A percentile compares a stretch with the other conserved stretches of the same genome.
Conservation (phyloP, 1,140 invertebrate species). For the Hycleus cichorii region DNA sequence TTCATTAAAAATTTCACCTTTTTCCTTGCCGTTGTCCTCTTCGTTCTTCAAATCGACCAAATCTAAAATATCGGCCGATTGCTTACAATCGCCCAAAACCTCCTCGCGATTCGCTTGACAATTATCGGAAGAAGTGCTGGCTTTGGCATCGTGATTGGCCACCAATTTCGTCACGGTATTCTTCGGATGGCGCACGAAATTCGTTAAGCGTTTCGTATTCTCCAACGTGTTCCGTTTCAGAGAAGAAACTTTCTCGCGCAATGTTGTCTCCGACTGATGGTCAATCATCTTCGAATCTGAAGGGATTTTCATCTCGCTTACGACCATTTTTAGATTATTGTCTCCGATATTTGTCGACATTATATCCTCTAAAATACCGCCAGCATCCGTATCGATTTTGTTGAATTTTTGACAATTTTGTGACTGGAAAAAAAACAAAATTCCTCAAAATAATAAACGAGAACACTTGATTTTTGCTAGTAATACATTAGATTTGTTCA, state of each 20-base stretch:
- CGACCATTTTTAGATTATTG: too few relatives aligned
- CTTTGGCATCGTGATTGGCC: background rate
- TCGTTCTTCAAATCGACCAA: slow-evolving; percentile 2
- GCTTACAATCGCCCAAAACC: too few relatives aligned
- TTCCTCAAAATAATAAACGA: background rate
- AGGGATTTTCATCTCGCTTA: background rate
- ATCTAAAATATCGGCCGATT: background rate
- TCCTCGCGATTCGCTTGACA: background rate
- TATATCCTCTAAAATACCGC: slow-evolving; percentile 22
- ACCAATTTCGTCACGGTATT: slow-evolving; percentile 24
- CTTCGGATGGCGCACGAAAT: slow-evolving; percentile 30
- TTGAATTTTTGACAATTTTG: background rate
- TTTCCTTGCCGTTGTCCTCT: background rate
- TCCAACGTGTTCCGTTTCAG: slow-evolving; percentile 13
- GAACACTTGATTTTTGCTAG: background rate
- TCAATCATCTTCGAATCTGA: slow-evolving; percentile 8
- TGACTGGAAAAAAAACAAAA: background rate
- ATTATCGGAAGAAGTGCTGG: background rate
- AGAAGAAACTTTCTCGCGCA: slow-evolving; percentile 1
- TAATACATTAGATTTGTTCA: slow-evolving; percentile 8
- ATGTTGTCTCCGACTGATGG: slow-evolving; percentile 8
- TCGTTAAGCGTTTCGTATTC: slow-evolving; percentile 28
- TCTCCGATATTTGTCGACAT: background rate
- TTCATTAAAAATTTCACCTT: background rate
- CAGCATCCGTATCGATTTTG: slow-evolving; percentile 7